Evolutionary conservation across 2,797 vertebrate species (phyloP).

Genomic region (Aulostomus chinensis): DNA sequence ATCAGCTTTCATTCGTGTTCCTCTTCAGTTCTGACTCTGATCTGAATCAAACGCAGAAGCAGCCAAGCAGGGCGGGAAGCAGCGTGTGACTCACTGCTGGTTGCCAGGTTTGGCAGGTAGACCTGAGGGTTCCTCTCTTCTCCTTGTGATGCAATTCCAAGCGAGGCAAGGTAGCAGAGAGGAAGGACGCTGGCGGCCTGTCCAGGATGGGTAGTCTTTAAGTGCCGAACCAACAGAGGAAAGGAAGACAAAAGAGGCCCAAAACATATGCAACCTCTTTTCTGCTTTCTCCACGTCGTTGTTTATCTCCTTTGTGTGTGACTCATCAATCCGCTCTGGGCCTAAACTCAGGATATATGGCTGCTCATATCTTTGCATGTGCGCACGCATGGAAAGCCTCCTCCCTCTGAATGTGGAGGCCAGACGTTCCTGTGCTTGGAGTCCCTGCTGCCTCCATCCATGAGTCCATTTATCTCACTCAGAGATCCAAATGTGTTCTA

Average conservation of each 20-base stretch:
- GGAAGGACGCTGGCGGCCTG: conserved; percentile 18
- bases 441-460: conserved; percentile 1
- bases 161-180: conserved; percentile 11
- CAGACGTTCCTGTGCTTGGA: background rate
- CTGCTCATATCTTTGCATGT: background rate
- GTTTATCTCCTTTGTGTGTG: conserved; percentile 12
- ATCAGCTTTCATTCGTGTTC: conserved; percentile 2
- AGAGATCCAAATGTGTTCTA: no score
- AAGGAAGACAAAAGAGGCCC: no score
- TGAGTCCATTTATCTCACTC: no score
- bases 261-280: conserved; percentile 1
- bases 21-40: conserved; percentile 2
- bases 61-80: conserved; percentile 21
- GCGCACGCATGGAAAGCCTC: background rate
- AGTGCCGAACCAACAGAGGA: no score
- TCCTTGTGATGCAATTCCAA: conserved; percentile 39
- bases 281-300: conserved; percentile 18
- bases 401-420: conserved; percentile 1
- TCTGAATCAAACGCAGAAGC: conserved; percentile 23
- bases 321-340: conserved; percentile 27
- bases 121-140: conserved; percentile 32
- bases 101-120: conserved; percentile 20
- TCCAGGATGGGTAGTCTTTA: conserved; percentile 6
- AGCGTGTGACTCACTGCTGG: conserved; percentile 43
- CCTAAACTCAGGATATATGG: conserved; percentile 20